These are phyloP conservation scores for Amaurobius ferox DNA, from an alignment of 2,888 invertebrate genomes.

Conservation along the genomic window DNA sequence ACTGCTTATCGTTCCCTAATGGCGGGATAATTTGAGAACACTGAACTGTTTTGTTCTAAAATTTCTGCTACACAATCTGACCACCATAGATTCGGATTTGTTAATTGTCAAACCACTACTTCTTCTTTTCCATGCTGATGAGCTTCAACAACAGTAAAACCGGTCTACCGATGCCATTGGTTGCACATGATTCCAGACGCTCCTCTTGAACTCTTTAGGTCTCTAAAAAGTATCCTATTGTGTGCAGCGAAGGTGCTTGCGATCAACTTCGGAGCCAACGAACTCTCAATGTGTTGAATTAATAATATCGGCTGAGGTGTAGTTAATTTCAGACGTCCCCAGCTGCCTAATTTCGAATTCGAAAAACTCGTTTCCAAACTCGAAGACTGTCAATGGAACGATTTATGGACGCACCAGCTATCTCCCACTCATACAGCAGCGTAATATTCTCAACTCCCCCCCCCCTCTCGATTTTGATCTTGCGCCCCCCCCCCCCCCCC, in stretches of 20 bases:
- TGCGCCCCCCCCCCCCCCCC: background rate
- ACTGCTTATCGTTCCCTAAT: too few species aligned
- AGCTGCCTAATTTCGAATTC: slow-evolving; percentile 44
- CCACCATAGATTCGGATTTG: too few species aligned
- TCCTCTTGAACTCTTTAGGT: too few species aligned
- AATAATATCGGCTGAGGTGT: slow-evolving; percentile 39
- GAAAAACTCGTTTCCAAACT: slow-evolving; percentile 43
- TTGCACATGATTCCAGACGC: too few species aligned
- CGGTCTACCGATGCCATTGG: too few species aligned
- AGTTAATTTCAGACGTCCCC: slow-evolving; percentile 49
- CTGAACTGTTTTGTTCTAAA: too few species aligned
- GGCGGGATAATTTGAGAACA: too few species aligned
- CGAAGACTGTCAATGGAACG: slow-evolving; percentile 40
- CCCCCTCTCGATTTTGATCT: background rate
- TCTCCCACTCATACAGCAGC: slow-evolving; percentile 25
- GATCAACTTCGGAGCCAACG: slow-evolving; percentile 31
- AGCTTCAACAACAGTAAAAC: too few species aligned
- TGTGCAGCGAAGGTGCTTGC: background rate
- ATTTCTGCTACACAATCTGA: too few species aligned
- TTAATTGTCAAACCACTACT: too few species aligned
- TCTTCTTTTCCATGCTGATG: too few species aligned
- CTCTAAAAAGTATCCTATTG: too few species aligned
- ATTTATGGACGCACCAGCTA: slow-evolving; percentile 27
- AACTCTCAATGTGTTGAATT: slow-evolving; percentile 63
- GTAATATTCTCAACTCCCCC: background rate